Conservation (phyloP, 2,113 vertebrate genomes). For the Aldabrachelys gigantea region DNA sequence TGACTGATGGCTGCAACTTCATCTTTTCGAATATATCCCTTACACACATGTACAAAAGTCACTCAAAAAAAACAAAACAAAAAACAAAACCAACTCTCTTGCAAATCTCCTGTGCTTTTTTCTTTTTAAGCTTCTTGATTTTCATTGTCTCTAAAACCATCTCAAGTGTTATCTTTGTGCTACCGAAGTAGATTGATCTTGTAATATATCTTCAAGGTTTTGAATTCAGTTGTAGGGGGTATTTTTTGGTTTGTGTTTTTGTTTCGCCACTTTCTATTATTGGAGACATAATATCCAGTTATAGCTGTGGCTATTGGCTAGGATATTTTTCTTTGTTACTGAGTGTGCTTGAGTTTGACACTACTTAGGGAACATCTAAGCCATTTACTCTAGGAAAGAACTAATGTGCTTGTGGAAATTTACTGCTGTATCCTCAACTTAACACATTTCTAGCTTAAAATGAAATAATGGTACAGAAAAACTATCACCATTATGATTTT, state of each 20-base stretch:
- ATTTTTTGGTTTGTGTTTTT: not conserved
- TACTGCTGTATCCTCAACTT: not conserved
- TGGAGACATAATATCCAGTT: not conserved
- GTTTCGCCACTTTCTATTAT: not conserved
- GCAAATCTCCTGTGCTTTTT: not conserved
- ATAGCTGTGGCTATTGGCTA: not conserved
- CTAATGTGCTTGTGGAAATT: not conserved
- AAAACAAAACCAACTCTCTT: accelerated
- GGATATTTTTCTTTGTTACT: not conserved
- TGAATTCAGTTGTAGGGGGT: not conserved
- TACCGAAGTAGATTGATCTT: not conserved
- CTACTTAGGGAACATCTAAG: not conserved
- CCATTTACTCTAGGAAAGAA: not conserved
- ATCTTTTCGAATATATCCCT: not conserved
- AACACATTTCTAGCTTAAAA: not conserved
- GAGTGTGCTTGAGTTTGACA: not conserved
- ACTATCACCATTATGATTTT: not conserved
- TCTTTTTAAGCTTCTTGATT: not conserved
- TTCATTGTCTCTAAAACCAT: not conserved
- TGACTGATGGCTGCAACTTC: not conserved
- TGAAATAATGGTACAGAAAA: not conserved
- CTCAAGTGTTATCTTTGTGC: not conserved
- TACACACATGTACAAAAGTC: not conserved
- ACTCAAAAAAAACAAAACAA: not conserved
- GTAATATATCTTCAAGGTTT: not conserved